These are phyloP conservation scores for Botrylloides violaceus DNA, from an alignment of 23 tunicate species.

Conservation along the genomic window DNA sequence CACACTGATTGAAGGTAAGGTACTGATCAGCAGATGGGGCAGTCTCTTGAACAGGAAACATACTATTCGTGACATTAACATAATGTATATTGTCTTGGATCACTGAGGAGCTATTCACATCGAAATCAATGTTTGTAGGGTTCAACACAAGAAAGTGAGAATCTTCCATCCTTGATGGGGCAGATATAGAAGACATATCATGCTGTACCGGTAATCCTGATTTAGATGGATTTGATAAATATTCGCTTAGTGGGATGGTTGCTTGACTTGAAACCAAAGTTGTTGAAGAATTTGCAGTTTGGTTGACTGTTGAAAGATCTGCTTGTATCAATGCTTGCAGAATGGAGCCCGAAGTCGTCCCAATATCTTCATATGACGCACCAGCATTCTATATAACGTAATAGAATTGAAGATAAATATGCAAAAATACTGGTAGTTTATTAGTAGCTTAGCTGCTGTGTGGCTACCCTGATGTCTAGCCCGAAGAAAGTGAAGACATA, in stretches of 20 bases:
- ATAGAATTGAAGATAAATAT: no score
- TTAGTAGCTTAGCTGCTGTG: no score
- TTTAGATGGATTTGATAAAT: background rate
- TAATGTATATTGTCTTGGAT: background rate
- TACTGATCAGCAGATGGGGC: constrained; percentile 2
- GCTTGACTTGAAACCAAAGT: background rate
- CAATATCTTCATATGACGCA: background rate
- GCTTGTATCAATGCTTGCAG: background rate
- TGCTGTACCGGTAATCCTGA: background rate
- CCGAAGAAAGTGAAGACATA: no score
- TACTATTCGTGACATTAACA: background rate
- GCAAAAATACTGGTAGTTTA: no score
- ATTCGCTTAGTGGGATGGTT: background rate
- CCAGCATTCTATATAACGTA: background rate
- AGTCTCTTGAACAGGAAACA: background rate
- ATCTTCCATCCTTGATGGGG: background rate
- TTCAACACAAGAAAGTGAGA: background rate
- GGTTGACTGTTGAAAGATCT: background rate
- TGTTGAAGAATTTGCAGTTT: background rate
- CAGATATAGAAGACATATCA: background rate
- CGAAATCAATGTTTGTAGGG: background rate
- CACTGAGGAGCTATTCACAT: background rate
- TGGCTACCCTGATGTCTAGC: no score
- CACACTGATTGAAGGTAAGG: constrained; percentile 12
- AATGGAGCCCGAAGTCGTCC: background rate